phyloP scores from a whole-genome alignment of 1,140 invertebrate genomes.

The Dolichoris vasculosae region DNA sequence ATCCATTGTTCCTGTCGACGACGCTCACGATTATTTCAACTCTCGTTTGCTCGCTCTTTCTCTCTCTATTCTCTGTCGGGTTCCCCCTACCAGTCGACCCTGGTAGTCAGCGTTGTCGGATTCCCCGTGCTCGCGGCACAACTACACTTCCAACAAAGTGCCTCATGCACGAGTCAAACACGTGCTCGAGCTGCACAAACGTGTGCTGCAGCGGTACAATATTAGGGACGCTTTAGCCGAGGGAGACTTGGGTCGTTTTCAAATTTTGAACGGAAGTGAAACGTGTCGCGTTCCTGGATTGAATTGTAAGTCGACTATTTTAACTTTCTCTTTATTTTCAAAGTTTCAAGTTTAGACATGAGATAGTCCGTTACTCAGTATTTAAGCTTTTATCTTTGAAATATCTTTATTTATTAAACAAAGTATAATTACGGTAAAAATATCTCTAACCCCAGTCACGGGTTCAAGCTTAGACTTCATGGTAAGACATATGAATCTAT shows the following conservation, averaged over 20 bases:
- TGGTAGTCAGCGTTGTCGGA: constrained; percentile 30
- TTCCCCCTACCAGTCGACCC: neutral
- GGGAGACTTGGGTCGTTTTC: constrained; percentile 8
- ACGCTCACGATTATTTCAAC: neutral
- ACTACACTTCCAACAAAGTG: neutral
- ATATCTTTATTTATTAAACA: constrained; percentile 3
- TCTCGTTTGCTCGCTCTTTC: neutral
- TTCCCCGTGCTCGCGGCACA: neutral
- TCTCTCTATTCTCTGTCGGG: neutral
- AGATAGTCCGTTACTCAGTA: neutral
- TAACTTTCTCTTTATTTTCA: constrained; percentile 1
- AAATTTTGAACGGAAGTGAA: constrained; percentile 10
- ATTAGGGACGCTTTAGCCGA: neutral
- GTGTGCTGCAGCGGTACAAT: neutral
- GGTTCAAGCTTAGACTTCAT: neutral
- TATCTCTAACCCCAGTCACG: neutral
- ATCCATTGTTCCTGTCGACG: neutral
- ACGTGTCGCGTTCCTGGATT: neutral
- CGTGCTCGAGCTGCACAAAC: neutral
- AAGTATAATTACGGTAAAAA: neutral
- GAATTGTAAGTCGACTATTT: constrained; percentile 8
- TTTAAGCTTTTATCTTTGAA: neutral
- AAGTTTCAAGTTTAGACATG: neutral
- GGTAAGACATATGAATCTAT: neutral
- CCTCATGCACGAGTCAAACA: neutral